Conservation (phyloP, 2,888 invertebrate genomes). For the Pegoplata infirma region DNA sequence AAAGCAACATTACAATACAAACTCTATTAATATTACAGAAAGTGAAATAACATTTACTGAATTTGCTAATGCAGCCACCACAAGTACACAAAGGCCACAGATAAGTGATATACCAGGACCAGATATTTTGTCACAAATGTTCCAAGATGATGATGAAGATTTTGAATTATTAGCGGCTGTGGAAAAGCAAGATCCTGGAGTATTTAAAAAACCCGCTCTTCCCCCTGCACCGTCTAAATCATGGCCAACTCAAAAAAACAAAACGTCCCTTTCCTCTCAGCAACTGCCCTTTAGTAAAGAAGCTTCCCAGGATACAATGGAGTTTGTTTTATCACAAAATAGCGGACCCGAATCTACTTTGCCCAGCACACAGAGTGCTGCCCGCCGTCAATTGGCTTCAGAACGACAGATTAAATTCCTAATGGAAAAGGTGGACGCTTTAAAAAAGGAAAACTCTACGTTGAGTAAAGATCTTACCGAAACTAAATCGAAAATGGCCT, state of each 20-base stretch:
- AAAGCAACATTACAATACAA: not conserved
- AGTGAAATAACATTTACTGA: conserved; percentile 71
- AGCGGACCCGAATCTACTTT: conserved; percentile 33
- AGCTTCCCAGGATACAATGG: conserved; percentile 33
- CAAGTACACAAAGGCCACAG: conserved; percentile 71
- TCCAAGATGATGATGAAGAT: conserved; percentile 69
- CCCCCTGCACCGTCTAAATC: too few species aligned
- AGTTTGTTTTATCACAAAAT: conserved; percentile 36
- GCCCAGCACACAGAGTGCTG: conserved; percentile 58
- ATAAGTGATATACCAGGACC: not conserved
- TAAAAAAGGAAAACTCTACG: conserved; percentile 73
- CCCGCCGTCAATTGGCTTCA: conserved; percentile 70
- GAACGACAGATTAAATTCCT: conserved; percentile 74
- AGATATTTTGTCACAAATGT: conserved; percentile 68
- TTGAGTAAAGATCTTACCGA: conserved; percentile 70
- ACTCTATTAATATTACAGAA: conserved; percentile 50
- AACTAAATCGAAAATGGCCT: conserved; percentile 67
- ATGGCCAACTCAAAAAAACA: not conserved
- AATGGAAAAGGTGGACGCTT: conserved; percentile 72
- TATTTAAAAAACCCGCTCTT: conserved; percentile 56
- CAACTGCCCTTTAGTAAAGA: not conserved
- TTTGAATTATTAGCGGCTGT: conserved; percentile 60
- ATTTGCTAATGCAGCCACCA: conserved; percentile 68
- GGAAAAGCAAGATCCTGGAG: conserved; percentile 38
- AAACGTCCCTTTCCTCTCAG: not conserved